Percentiles rank a stretch among this genome's conserved stretches.
Conservation (phyloP, 2,797 vertebrate species). For the Clarias laeviceps region DNA sequence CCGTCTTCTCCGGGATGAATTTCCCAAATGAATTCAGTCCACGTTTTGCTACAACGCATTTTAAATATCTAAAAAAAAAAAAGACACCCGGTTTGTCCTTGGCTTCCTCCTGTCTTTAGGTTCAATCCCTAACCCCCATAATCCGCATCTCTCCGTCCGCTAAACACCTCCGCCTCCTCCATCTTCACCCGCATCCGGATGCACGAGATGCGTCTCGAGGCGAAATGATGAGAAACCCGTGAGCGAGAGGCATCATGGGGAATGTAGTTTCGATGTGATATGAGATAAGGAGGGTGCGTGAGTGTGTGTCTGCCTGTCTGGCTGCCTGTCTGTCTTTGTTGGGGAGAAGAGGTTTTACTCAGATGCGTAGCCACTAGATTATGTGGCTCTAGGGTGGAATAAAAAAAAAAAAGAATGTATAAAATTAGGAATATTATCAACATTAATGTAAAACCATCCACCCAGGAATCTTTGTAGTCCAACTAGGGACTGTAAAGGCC, state of each 20-base stretch:
- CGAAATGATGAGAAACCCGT: conserved; percentile 17
- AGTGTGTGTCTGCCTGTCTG: too few species aligned
- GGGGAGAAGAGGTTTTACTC: neutral
- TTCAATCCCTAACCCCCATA: conserved; percentile 44
- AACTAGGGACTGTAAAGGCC: too few species aligned
- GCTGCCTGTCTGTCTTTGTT: too few species aligned
- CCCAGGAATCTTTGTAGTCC: too few species aligned
- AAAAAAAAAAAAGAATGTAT: neutral
- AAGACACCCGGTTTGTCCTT: conserved; percentile 12
- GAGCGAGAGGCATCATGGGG: conserved; percentile 54
- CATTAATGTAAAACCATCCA: neutral
- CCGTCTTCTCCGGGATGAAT: conserved; percentile 7
- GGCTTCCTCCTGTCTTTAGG: neutral
- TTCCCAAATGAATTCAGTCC: conserved; percentile 14
- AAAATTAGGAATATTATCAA: neutral
- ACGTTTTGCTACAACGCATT: neutral
- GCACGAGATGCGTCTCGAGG: conserved; percentile 57
- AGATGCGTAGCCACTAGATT: neutral
- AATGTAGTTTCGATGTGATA: conserved; percentile 42
- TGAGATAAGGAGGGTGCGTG: neutral
- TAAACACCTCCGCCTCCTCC: conserved; percentile 68
- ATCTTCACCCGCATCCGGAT: conserved; percentile 72
- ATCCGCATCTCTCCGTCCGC: conserved; percentile 69
- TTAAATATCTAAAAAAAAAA: neutral
- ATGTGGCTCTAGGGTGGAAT: neutral